Percentiles rank a stretch among this genome's conserved stretches.
phyloP scores from a whole-genome alignment of 2,113 vertebrate species.

The Otus sunia region DNA sequence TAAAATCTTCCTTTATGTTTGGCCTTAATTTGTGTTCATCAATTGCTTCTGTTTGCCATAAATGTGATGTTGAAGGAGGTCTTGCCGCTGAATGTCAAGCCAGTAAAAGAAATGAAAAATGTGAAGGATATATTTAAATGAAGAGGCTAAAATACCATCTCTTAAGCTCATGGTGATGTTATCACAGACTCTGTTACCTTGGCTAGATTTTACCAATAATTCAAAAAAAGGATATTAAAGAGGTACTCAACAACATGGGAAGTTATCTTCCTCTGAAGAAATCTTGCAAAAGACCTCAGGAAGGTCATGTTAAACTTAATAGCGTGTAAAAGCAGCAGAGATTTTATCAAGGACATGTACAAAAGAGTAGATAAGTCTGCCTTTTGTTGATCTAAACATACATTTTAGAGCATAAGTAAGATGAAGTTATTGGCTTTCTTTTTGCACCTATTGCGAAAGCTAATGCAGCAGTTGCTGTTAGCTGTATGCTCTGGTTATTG shows the following conservation, averaged over 20 bases:
- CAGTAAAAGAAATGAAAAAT: neutral
- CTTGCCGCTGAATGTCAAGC: neutral
- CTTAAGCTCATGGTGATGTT: neutral
- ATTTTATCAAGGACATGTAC: neutral
- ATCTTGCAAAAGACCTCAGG: neutral
- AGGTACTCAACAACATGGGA: neutral
- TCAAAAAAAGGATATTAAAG: neutral
- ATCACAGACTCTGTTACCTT: neutral
- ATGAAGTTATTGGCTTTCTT: neutral
- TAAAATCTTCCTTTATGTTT: neutral
- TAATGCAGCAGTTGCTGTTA: neutral
- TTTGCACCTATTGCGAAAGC: neutral
- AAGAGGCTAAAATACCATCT: neutral
- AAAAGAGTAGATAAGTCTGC: neutral
- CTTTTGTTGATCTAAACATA: neutral
- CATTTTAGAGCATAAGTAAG: neutral
- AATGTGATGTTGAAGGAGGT: neutral
- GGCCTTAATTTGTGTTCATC: neutral
- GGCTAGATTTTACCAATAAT: neutral
- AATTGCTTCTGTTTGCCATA: neutral
- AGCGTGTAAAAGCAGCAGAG: neutral
- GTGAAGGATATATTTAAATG: fast-evolving
- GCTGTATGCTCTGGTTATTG: neutral
- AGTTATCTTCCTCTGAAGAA: neutral
- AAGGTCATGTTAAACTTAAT: neutral